phyloP scores from a whole-genome alignment of 2,888 invertebrate genomes.

The Eupithecia pulchellata region DNA sequence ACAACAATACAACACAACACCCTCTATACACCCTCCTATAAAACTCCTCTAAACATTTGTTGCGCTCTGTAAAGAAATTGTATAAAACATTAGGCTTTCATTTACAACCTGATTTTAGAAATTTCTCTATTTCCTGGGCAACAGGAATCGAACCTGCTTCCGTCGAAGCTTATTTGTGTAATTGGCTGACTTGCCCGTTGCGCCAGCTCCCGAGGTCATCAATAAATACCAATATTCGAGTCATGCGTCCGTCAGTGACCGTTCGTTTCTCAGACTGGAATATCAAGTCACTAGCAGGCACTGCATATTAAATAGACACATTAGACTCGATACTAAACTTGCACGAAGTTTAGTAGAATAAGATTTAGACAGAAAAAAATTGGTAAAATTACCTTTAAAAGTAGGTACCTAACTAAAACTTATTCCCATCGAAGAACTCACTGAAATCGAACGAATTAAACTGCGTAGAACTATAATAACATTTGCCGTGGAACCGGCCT shows the following conservation, averaged over 20 bases:
- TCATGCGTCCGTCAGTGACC: slow-evolving; percentile 62
- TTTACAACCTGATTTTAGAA: neutral
- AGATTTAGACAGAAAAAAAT: neutral
- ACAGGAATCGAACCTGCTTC: slow-evolving; percentile 9
- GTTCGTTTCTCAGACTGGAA: slow-evolving; percentile 71
- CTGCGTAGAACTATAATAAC: slow-evolving; percentile 32
- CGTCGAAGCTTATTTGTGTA: neutral
- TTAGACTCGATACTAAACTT: neutral
- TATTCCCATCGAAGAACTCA: neutral
- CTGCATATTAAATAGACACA: slow-evolving; percentile 61
- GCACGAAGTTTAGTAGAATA: neutral
- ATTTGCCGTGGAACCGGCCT: slow-evolving; percentile 48
- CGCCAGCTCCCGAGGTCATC: neutral
- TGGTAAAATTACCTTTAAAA: neutral
- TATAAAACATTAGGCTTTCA: neutral
- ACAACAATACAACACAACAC: neutral
- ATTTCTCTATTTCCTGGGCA: too few relatives aligned
- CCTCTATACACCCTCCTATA: neutral
- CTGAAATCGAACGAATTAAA: slow-evolving; percentile 38
- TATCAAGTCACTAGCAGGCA: slow-evolving; percentile 60
- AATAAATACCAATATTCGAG: slow-evolving; percentile 59
- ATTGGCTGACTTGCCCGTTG: neutral
- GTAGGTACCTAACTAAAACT: neutral
- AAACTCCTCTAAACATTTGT: neutral
- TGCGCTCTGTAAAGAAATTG: neutral